These are phyloP conservation scores for Tenebrosternarchus preto DNA, from an alignment of 2,113 vertebrate species.

Conservation along the genomic window DNA sequence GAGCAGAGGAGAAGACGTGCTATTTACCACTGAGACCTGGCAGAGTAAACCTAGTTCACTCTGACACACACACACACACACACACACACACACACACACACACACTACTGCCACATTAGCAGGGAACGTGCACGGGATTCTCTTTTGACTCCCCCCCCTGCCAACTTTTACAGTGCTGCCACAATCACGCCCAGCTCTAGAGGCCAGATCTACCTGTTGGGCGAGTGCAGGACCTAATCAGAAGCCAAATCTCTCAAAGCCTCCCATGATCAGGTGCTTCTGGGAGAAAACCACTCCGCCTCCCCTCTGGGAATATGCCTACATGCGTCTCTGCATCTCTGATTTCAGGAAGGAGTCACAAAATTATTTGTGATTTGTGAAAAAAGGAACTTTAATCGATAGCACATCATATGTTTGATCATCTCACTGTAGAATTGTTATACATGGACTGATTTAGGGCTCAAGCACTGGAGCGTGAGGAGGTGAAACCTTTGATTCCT, in stretches of 20 bases:
- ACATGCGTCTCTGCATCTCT: background rate
- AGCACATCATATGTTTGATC: too few species aligned
- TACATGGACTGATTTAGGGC: background rate
- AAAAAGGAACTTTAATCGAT: too few species aligned
- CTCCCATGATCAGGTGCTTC: constrained; percentile 5
- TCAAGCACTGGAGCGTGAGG: background rate
- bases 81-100: background rate
- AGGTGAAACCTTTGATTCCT: background rate
- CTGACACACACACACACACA: constrained; percentile 4
- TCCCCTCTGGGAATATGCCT: background rate
- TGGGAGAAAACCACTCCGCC: background rate
- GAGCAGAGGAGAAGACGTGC: constrained; percentile 19
- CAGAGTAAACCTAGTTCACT: constrained; percentile 8
- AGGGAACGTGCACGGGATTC: background rate
- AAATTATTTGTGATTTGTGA: too few species aligned
- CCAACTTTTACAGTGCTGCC: background rate
- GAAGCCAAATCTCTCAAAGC: background rate
- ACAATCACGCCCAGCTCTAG: constrained; percentile 1
- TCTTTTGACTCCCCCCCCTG: background rate
- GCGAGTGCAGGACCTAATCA: background rate
- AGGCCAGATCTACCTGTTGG: constrained; percentile 29
- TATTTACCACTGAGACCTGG: constrained; percentile 13
- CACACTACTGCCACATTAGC: background rate
- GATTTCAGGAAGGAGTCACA: background rate
- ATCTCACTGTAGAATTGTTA: too few species aligned